Percentiles rank a stretch among this genome's conserved stretches.
Conservation (phyloP, 2,113 vertebrate species). For the Scomber colias region DNA sequence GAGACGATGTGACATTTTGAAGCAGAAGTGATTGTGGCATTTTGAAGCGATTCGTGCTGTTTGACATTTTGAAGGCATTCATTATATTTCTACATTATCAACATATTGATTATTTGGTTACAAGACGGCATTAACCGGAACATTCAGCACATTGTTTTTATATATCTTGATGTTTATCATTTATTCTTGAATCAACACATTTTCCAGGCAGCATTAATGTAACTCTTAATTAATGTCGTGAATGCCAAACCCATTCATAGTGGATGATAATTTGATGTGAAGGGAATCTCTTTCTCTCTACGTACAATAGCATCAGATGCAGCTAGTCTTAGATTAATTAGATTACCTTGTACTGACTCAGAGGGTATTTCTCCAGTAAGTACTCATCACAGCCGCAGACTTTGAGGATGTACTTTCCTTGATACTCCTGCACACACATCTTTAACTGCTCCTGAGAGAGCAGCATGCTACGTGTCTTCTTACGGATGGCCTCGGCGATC, state of each 20-base stretch:
- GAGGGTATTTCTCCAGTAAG: conserved; percentile 97
- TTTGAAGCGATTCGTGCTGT: conserved; percentile 5
- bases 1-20: conserved; percentile 41
- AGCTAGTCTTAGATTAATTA: conserved; percentile 47
- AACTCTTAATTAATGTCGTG: conserved; percentile 36
- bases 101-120: conserved; percentile 4
- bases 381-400: conserved; percentile 99
- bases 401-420: conserved; percentile 99
- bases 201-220: conserved; percentile 21
- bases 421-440: conserved; percentile 98
- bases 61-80: conserved; percentile 43
- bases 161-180: background rate
- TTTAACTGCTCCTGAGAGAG: conserved; percentile 97
- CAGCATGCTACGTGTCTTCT: conserved; percentile 98
- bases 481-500: conserved; percentile 98
- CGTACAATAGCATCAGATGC: conserved; percentile 40
- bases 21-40: conserved; percentile 25
- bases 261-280: conserved; percentile 55
- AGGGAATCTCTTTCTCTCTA: conserved; percentile 24
- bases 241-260: conserved; percentile 36
- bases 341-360: conserved; percentile 98
- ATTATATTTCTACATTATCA: conserved; percentile 3
- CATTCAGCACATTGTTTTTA: conserved; percentile 16
- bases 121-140: conserved; percentile 15
- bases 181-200: conserved; percentile 17